Evolutionary conservation across 53 echinoderm and acorn worm species (phyloP).

Genomic region (Henricia sp.): DNA sequence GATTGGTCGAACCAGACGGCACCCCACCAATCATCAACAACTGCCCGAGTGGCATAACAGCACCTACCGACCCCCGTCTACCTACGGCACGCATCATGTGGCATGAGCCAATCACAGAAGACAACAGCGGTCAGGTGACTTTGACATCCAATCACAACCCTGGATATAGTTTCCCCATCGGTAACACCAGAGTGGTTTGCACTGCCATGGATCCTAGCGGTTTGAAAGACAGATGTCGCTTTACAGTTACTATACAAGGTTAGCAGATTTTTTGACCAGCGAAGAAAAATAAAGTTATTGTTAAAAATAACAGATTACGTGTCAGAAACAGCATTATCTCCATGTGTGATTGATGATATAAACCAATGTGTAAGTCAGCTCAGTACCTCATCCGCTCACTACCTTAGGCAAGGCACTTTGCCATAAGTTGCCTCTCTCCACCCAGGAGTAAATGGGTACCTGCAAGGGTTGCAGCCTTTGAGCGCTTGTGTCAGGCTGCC

Average conservation of each 20-base stretch:
- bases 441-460: too few species aligned
- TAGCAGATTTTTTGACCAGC: neutral
- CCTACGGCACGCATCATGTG: slow-evolving; percentile 47
- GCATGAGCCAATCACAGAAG: slow-evolving; percentile 71
- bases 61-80: slow-evolving; percentile 7
- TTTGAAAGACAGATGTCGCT: slow-evolving; percentile 50
- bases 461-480: too few species aligned
- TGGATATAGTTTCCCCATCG: slow-evolving; percentile 45
- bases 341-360: too few species aligned
- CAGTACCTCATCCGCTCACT: too few species aligned
- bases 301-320: neutral
- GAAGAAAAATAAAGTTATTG: too few species aligned
- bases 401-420: too few species aligned
- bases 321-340: too few species aligned
- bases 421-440: too few species aligned
- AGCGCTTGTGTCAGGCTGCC: too few species aligned
- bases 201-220: slow-evolving; percentile 71
- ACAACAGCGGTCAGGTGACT: slow-evolving; percentile 37
- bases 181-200: slow-evolving; percentile 64
- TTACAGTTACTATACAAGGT: slow-evolving; percentile 71
- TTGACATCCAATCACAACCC: slow-evolving; percentile 60
- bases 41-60: slow-evolving; percentile 55
- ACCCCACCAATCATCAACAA: slow-evolving; percentile 43
- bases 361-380: neutral
- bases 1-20: slow-evolving; percentile 36